Conservation (phyloP, 1,140 invertebrate species). For the Atta cephalotes region DNA sequence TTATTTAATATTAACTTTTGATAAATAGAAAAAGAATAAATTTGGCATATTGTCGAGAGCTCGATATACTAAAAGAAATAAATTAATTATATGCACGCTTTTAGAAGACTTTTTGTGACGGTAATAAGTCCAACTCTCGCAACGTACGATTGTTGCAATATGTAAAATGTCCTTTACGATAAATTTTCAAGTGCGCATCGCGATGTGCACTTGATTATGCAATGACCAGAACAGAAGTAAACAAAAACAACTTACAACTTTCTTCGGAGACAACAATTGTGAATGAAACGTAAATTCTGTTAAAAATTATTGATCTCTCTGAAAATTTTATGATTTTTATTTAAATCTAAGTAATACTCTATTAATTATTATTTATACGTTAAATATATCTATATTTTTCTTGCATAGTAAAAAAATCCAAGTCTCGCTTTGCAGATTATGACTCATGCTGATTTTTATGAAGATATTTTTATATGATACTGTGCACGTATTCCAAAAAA, state of each 20-base stretch:
- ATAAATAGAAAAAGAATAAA: not conserved
- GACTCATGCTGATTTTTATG: not conserved
- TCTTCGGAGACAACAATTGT: not conserved
- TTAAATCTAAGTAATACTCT: not conserved
- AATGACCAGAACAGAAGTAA: not conserved
- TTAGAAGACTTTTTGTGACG: not conserved
- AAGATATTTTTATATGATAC: not conserved
- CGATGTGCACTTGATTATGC: not conserved
- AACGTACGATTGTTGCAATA: conserved; percentile 3
- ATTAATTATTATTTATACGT: not conserved
- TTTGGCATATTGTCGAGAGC: not conserved
- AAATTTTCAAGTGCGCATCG: conserved; percentile 19
- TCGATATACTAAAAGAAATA: not conserved
- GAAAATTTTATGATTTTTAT: not conserved
- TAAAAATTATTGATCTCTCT: not conserved
- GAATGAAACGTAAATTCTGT: not conserved
- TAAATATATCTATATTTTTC: not conserved
- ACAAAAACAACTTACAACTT: not conserved
- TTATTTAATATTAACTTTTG: too few species aligned
- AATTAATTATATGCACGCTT: not conserved
- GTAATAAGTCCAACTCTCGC: not conserved
- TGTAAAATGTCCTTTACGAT: not conserved
- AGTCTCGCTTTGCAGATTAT: not conserved
- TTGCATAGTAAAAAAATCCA: not conserved
- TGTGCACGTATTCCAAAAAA: not conserved